A percentile compares a stretch with the other conserved stretches of the same genome.
phyloP scores from a whole-genome alignment of 2,797 vertebrate species.

The Coilia nasus region DNA sequence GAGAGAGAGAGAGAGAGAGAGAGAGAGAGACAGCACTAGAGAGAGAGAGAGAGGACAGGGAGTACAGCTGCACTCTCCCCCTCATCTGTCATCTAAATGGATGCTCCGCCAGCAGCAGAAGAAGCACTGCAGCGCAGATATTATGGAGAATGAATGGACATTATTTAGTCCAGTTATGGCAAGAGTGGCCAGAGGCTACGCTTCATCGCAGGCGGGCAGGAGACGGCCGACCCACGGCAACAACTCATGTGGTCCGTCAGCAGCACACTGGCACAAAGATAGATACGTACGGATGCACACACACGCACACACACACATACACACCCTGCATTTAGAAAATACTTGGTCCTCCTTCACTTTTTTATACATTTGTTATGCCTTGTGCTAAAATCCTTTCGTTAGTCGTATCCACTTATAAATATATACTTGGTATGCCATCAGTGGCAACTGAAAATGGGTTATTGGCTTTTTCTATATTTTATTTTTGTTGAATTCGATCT shows the following conservation, averaged over 20 bases:
- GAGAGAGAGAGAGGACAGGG: background rate
- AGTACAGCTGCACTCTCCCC: constrained; percentile 31
- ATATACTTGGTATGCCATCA: too few relatives aligned
- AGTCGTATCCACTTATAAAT: too few relatives aligned
- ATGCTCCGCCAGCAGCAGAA: constrained; percentile 58
- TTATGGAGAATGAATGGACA: constrained; percentile 55
- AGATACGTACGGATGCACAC: background rate
- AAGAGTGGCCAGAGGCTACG: constrained; percentile 34
- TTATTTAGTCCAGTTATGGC: constrained; percentile 58
- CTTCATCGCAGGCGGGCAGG: constrained; percentile 22
- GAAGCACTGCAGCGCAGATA: constrained; percentile 54
- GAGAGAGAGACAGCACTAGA: background rate
- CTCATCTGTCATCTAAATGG: constrained; percentile 73
- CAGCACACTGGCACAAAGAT: background rate
- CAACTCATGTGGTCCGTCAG: background rate
- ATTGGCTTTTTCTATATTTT: too few relatives aligned
- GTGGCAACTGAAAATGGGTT: too few relatives aligned
- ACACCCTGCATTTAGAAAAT: background rate
- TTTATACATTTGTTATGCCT: background rate
- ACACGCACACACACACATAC: background rate
- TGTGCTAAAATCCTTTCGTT: background rate
- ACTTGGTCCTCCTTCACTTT: too few relatives aligned
- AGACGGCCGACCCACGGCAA: constrained; percentile 5
- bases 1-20: too few relatives aligned
- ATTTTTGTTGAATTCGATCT: background rate